Conservation (phyloP, 2,113 vertebrate species). For the Suncus etruscus region DNA sequence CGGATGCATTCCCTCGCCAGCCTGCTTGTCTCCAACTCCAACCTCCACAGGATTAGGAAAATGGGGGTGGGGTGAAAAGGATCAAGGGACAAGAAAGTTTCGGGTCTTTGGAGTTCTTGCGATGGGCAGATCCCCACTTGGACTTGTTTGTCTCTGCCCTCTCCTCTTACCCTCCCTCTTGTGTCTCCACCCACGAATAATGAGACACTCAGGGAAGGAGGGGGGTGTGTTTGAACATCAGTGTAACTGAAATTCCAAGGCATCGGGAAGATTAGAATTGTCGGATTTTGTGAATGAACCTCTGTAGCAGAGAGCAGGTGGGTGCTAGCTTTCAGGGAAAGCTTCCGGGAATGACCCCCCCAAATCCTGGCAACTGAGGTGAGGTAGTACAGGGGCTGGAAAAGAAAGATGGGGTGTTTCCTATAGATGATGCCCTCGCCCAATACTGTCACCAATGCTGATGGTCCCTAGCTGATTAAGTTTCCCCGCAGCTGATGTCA, state of each 20-base stretch:
- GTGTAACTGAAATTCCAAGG: slow-evolving; percentile 33
- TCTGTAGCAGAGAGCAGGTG: slow-evolving; percentile 2
- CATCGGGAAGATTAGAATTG: neutral
- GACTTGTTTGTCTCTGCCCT: neutral
- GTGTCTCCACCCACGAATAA: slow-evolving; percentile 55
- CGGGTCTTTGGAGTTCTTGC: neutral
- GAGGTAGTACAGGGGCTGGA: slow-evolving; percentile 20
- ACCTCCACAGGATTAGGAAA: slow-evolving; percentile 38
- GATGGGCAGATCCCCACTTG: neutral
- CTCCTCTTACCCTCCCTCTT: neutral
- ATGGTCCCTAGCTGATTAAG: neutral
- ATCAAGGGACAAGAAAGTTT: neutral
- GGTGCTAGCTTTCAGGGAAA: neutral
- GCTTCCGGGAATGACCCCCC: neutral
- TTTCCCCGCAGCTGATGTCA: neutral
- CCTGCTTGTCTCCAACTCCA: slow-evolving; percentile 40
- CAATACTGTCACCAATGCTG: neutral
- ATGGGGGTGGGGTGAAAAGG: neutral
- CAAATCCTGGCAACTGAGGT: neutral
- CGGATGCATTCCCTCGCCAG: slow-evolving; percentile 24
- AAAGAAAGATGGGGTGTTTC: neutral
- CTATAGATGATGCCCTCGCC: neutral
- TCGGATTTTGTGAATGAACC: slow-evolving; percentile 83
- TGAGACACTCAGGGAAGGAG: slow-evolving; percentile 27
- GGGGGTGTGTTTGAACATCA: slow-evolving; percentile 33